Percentiles rank a stretch among this genome's conserved stretches.
phyloP scores from a whole-genome alignment of 2,888 invertebrate genomes.

The Zaprionus lineosus region DNA sequence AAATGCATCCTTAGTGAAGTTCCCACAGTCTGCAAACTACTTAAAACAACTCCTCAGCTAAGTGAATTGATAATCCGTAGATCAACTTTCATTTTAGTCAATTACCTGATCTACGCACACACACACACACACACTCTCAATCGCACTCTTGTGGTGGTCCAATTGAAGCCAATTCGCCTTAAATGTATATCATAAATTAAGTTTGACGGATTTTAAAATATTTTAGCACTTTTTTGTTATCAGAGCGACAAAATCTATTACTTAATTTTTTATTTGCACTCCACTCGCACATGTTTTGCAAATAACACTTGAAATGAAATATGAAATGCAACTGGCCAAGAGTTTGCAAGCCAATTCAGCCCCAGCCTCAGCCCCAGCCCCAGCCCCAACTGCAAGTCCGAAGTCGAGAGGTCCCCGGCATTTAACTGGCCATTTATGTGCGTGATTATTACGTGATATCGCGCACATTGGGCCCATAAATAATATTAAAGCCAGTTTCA shows the following conservation, averaged over 20 bases:
- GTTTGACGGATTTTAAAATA: slow-evolving; percentile 72
- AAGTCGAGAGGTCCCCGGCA: slow-evolving; percentile 48
- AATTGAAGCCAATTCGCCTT: slow-evolving; percentile 47
- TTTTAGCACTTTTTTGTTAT: slow-evolving; percentile 80
- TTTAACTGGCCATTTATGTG: slow-evolving; percentile 77
- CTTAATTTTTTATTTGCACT: slow-evolving; percentile 73
- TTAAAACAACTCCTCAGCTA: too few relatives aligned
- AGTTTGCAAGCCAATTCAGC: slow-evolving; percentile 1
- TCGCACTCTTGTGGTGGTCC: slow-evolving; percentile 50
- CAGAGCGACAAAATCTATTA: slow-evolving; percentile 75
- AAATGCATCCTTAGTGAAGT: too few relatives aligned
- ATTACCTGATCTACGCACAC: slow-evolving; percentile 10
- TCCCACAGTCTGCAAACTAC: too few relatives aligned
- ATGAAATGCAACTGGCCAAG: slow-evolving; percentile 68
- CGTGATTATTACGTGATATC: slow-evolving; percentile 78
- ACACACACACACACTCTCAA: not conserved
- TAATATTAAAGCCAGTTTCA: slow-evolving; percentile 74
- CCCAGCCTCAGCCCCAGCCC: not conserved
- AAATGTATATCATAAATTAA: slow-evolving; percentile 65
- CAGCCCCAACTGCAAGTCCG: slow-evolving; percentile 9
- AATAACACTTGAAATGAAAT: slow-evolving; percentile 73
- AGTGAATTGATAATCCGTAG: slow-evolving; percentile 17
- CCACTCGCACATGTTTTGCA: slow-evolving; percentile 67
- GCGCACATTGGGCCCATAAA: slow-evolving; percentile 72
- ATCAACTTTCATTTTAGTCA: slow-evolving; percentile 51